These are phyloP conservation scores for Automeris io DNA, from an alignment of 2,888 invertebrate species.

Conservation along the genomic window DNA sequence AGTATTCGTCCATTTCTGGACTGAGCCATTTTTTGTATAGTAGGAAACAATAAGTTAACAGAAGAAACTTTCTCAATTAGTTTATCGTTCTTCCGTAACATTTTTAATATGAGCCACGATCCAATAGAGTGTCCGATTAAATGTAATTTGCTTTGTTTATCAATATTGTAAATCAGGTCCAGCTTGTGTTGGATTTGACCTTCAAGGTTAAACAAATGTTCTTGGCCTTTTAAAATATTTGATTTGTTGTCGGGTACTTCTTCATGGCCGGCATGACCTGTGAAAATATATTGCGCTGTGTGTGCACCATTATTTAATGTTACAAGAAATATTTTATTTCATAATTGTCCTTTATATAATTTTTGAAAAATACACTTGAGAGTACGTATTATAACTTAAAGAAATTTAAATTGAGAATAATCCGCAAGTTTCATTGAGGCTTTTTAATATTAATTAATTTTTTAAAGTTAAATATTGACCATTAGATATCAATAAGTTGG, in stretches of 20 bases:
- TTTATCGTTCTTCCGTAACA: constrained; percentile 77
- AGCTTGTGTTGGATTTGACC: constrained; percentile 90
- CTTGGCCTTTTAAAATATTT: constrained; percentile 69
- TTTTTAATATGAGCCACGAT: constrained; percentile 86
- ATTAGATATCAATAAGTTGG: too few species aligned
- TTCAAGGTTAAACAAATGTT: constrained; percentile 82
- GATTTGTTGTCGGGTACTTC: constrained; percentile 59
- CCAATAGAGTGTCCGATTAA: constrained; percentile 95
- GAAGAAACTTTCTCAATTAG: constrained; percentile 77
- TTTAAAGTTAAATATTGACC: too few species aligned
- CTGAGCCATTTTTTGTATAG: constrained; percentile 88
- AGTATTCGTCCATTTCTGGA: constrained; percentile 84
- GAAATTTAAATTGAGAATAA: too few species aligned
- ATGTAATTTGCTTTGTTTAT: constrained; percentile 83
- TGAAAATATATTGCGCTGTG: constrained; percentile 28
- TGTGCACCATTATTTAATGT: background rate
- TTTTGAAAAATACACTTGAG: too few species aligned
- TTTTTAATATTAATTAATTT: too few species aligned
- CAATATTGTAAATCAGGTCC: constrained; percentile 84
- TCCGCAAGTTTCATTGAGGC: too few species aligned
- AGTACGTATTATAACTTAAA: too few species aligned
- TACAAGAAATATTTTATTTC: too few species aligned
- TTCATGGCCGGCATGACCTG: constrained; percentile 87
- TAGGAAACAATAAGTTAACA: constrained; percentile 89
- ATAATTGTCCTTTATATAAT: too few species aligned